Conservation (phyloP, 2,888 invertebrate species). For the Microplitis manilae region DNA sequence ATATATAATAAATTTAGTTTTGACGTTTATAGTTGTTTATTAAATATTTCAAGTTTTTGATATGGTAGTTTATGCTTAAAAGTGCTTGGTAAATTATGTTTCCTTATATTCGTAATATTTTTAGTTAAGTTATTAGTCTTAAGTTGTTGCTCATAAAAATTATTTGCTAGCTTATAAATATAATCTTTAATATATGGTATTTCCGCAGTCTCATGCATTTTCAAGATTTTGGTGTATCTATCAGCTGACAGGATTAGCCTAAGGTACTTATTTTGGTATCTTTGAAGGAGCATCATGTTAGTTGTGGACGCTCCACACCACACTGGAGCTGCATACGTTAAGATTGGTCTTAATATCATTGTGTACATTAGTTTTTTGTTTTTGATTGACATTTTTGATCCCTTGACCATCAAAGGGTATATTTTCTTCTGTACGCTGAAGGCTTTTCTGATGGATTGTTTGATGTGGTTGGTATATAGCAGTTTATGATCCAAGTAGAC, state of each 20-base stretch:
- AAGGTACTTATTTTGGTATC: conserved; percentile 50
- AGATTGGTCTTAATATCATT: conserved; percentile 42
- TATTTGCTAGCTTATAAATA: too few relatives aligned
- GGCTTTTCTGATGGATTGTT: conserved; percentile 12
- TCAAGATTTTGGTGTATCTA: not conserved
- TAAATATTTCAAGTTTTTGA: too few relatives aligned
- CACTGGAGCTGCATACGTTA: conserved; percentile 11
- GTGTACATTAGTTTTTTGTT: conserved; percentile 54
- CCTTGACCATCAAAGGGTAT: conserved; percentile 28
- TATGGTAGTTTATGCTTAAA: too few relatives aligned
- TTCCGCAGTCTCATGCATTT: not conserved
- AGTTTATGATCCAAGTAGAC: conserved; percentile 49
- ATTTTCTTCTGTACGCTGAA: not conserved
- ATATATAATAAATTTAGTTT: too few relatives aligned
- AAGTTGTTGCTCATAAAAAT: too few relatives aligned
- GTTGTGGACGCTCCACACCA: conserved; percentile 43
- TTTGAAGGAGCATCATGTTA: conserved; percentile 44
- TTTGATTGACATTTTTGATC: conserved; percentile 33
- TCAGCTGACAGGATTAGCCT: conserved; percentile 6
- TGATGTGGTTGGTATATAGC: conserved; percentile 47
- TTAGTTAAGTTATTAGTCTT: too few relatives aligned
- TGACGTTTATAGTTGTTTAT: too few relatives aligned
- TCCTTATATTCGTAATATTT: too few relatives aligned
- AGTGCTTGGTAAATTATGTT: too few relatives aligned
- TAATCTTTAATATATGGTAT: not conserved